These are phyloP conservation scores for Scaeva pyrastri DNA, from an alignment of 2,888 invertebrate species.

Conservation along the genomic window DNA sequence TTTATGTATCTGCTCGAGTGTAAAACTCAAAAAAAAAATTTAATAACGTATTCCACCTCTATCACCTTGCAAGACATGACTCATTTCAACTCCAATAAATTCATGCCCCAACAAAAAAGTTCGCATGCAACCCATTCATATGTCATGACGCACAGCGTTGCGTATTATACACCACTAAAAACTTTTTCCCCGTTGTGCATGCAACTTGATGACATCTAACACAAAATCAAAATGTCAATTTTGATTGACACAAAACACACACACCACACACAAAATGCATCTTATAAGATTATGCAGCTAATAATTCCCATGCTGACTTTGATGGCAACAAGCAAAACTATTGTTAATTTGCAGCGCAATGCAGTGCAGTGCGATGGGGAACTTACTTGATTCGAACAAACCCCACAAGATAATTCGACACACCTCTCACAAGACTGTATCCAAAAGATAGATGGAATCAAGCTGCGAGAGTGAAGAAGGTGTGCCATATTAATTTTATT, in stretches of 20 bases:
- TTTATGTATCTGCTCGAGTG: no score
- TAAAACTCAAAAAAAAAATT: no score
- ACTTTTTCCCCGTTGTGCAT: not conserved
- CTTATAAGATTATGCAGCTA: constrained; percentile 5
- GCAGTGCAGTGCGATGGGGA: constrained; percentile 1
- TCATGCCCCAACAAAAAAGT: not conserved
- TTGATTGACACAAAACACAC: constrained; percentile 41
- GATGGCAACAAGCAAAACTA: constrained; percentile 23
- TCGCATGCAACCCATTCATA: not conserved
- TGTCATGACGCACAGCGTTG: constrained; percentile 36
- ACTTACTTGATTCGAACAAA: not conserved
- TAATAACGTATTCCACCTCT: no score
- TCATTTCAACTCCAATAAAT: no score
- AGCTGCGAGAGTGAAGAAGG: constrained; percentile 32
- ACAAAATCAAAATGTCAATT: constrained; percentile 53
- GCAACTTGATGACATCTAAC: constrained; percentile 42
- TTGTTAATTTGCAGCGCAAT: not conserved
- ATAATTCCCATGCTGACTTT: constrained; percentile 20
- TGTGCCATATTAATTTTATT: constrained; percentile 45
- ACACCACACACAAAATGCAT: constrained; percentile 34
- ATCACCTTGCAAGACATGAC: no score
- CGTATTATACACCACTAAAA: not conserved
- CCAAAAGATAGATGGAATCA: constrained; percentile 38
- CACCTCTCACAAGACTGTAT: constrained; percentile 40
- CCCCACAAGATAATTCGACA: constrained; percentile 35